Conservation (phyloP, 2,113 vertebrate genomes). For the Pseudopipra pipra region DNA sequence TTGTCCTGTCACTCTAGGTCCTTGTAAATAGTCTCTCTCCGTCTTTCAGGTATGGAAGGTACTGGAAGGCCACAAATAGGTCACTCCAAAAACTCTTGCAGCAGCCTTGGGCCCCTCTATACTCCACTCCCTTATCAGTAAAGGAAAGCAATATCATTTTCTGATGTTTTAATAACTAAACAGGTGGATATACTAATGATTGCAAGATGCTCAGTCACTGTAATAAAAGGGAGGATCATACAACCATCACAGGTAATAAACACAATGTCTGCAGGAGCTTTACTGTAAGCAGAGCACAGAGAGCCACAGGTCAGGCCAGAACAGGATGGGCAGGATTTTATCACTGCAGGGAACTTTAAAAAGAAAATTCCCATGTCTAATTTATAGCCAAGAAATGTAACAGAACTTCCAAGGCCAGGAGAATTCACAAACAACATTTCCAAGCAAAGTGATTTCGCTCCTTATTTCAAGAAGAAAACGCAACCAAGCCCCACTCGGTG, state of each 20-base stretch:
- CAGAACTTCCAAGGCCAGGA: not conserved
- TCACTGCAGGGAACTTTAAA: not conserved
- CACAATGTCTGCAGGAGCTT: not conserved
- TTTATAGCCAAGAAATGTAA: not conserved
- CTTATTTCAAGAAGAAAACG: not conserved
- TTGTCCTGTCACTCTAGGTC: not conserved
- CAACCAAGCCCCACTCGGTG: not conserved
- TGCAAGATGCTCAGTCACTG: not conserved
- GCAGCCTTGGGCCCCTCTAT: not conserved
- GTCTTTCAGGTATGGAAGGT: not conserved
- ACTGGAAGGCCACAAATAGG: not conserved
- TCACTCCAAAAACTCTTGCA: not conserved
- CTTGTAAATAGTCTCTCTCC: not conserved
- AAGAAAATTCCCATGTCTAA: not conserved
- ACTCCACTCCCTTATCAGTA: not conserved
- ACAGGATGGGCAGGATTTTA: not conserved
- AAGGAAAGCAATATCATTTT: not conserved
- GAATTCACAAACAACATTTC: not conserved
- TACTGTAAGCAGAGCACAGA: not conserved
- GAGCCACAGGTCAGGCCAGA: not conserved
- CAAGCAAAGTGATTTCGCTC: not conserved
- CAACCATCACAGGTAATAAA: not conserved
- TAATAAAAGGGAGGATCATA: not conserved
- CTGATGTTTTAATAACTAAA: not conserved
- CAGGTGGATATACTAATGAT: not conserved